A percentile compares a stretch with the other conserved stretches of the same genome.
Evolutionary conservation across 64 coral and sea anemone species (phyloP).

Genomic region (Orbicella faveolata): DNA sequence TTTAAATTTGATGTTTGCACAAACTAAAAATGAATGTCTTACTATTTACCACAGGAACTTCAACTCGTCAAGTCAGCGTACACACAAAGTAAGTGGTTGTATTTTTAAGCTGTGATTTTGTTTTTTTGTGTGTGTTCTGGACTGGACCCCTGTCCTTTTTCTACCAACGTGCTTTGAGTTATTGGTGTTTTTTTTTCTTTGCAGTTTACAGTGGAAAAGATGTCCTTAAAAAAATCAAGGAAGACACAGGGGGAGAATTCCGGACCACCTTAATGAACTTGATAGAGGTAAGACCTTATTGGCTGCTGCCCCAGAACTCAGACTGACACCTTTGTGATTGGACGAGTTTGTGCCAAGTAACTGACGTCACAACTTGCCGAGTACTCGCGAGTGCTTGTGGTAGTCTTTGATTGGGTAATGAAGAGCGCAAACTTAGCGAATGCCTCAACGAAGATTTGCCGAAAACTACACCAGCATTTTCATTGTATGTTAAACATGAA

Average conservation of each 20-base stretch:
- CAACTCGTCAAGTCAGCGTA: conserved; percentile 19
- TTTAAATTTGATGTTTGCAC: neutral
- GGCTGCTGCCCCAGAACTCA: too few species aligned
- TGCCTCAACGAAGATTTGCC: too few species aligned
- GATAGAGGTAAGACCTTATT: neutral
- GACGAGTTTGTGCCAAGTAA: too few species aligned
- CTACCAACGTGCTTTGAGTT: neutral
- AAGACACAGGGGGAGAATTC: conserved; percentile 50
- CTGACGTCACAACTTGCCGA: too few species aligned
- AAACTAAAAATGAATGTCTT: neutral
- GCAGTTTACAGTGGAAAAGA: conserved; percentile 53
- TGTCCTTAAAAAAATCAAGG: conserved; percentile 50
- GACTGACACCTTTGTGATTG: too few species aligned
- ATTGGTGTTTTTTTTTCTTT: neutral
- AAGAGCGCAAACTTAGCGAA: too few species aligned
- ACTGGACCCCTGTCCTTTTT: neutral
- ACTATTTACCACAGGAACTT: conserved; percentile 33
- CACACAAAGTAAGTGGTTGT: neutral
- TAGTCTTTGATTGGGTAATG: too few species aligned
- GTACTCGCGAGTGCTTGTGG: too few species aligned
- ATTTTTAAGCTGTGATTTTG: neutral
- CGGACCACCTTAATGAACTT: conserved; percentile 10
- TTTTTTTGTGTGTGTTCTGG: neutral
- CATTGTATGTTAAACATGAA: too few species aligned
- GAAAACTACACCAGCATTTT: too few species aligned